These are phyloP conservation scores for Echinometra lucunter DNA, from an alignment of 53 echinoderm and acorn worm species.

Conservation along the genomic window DNA sequence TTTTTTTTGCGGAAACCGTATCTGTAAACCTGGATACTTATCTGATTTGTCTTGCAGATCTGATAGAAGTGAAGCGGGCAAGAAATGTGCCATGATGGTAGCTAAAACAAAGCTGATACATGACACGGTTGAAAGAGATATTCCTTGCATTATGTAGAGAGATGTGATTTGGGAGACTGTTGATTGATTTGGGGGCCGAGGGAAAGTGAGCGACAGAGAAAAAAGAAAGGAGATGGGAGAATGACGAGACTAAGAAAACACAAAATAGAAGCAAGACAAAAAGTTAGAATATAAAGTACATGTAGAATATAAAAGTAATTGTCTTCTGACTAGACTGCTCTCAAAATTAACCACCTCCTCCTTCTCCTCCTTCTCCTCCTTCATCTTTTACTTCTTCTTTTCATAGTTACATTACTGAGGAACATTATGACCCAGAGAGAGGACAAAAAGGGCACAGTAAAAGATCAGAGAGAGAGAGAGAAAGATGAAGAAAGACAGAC, in stretches of 20 bases:
- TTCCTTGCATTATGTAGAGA: background rate
- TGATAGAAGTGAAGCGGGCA: too few relatives aligned
- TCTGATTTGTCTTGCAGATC: too few relatives aligned
- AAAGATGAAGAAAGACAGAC: background rate
- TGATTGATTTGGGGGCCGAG: background rate
- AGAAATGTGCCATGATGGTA: too few relatives aligned
- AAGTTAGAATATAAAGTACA: too few relatives aligned
- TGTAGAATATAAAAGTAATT: too few relatives aligned
- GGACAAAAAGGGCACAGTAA: background rate
- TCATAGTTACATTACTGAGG: background rate
- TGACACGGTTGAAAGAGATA: background rate
- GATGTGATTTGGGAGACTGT: too few relatives aligned
- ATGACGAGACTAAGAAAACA: background rate
- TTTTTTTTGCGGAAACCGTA: too few relatives aligned
- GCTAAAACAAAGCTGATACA: background rate
- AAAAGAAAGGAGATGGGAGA: background rate
- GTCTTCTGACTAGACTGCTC: too few relatives aligned
- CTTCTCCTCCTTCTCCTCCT: too few relatives aligned
- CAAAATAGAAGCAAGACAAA: background rate
- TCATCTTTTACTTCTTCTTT: too few relatives aligned
- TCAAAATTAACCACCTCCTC: too few relatives aligned
- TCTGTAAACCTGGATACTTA: too few relatives aligned
- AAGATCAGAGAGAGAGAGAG: background rate
- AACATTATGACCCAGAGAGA: background rate
- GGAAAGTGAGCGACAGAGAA: background rate